These are phyloP conservation scores for Xanthia icteritia DNA, from an alignment of 2,888 invertebrate genomes.

Conservation along the genomic window DNA sequence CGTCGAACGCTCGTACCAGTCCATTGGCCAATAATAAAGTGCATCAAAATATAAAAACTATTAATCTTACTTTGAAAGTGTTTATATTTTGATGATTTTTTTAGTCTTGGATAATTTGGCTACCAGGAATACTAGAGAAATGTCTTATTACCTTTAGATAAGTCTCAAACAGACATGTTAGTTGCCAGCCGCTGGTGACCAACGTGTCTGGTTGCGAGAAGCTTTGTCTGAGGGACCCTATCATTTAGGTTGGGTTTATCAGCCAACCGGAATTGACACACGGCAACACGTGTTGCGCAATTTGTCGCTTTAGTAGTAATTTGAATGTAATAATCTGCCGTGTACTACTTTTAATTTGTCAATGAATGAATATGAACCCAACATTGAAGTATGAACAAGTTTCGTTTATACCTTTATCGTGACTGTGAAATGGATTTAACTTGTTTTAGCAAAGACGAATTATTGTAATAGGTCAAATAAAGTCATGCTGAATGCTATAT, in stretches of 20 bases:
- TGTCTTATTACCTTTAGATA: background rate
- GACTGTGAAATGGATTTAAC: constrained; percentile 38
- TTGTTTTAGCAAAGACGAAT: constrained; percentile 27
- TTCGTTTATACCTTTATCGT: constrained; percentile 17
- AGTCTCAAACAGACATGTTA: no score
- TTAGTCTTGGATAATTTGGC: background rate
- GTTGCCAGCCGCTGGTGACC: no score
- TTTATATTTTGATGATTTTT: background rate
- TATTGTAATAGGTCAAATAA: constrained; percentile 39
- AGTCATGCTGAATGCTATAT: constrained; percentile 45
- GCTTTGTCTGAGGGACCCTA: background rate
- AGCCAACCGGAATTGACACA: background rate
- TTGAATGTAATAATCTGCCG: background rate
- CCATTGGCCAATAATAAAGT: constrained; percentile 11
- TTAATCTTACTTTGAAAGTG: background rate
- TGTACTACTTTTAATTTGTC: background rate
- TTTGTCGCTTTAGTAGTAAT: background rate
- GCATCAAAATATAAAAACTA: background rate
- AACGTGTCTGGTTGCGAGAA: background rate
- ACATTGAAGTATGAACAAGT: constrained; percentile 18
- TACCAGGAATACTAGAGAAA: background rate
- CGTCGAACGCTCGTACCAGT: background rate
- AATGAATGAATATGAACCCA: constrained; percentile 19
- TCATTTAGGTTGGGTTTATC: no score
- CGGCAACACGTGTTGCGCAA: background rate